Evolutionary conservation across 2,888 invertebrate genomes (phyloP).

Genomic region (Anticlea derivata): DNA sequence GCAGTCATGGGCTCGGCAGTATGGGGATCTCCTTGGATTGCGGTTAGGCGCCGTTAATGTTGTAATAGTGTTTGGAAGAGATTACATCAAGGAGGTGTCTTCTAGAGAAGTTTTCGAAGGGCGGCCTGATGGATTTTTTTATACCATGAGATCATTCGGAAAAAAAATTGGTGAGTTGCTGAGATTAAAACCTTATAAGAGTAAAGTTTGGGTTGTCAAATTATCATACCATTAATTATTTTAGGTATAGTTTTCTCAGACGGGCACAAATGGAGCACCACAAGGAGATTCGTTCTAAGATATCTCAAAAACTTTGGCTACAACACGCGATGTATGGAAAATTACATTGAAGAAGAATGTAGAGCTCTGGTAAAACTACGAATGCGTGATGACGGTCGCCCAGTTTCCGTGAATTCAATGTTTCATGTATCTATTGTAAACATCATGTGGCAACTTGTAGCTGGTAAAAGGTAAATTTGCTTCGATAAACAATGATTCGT

Average conservation of each 20-base stretch:
- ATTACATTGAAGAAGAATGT: slow-evolving; percentile 85
- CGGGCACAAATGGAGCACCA: slow-evolving; percentile 85
- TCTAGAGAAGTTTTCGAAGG: slow-evolving; percentile 87
- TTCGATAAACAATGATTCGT: neutral
- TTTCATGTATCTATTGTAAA: slow-evolving; percentile 88
- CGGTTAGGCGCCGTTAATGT: slow-evolving; percentile 85
- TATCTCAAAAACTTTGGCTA: slow-evolving; percentile 86
- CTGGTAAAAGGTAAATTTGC: slow-evolving; percentile 81
- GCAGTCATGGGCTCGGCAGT: slow-evolving; percentile 80
- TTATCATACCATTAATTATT: slow-evolving; percentile 31
- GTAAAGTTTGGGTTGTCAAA: no score
- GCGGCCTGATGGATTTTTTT: slow-evolving; percentile 89
- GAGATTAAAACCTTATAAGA: no score
- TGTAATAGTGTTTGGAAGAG: slow-evolving; percentile 85
- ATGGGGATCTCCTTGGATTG: slow-evolving; percentile 87
- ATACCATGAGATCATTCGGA: slow-evolving; percentile 86
- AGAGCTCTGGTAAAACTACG: slow-evolving; percentile 78
- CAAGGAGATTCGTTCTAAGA: slow-evolving; percentile 85
- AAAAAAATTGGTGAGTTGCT: slow-evolving; percentile 85
- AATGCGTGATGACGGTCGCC: slow-evolving; percentile 51
- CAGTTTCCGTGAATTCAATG: slow-evolving; percentile 79
- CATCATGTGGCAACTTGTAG: slow-evolving; percentile 88
- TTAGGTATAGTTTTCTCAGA: slow-evolving; percentile 88
- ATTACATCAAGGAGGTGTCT: slow-evolving; percentile 85
- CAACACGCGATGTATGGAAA: slow-evolving; percentile 85